Evolutionary conservation across 2,113 vertebrate genomes (phyloP), one percentile per base, ranked within the genome.

Genomic region (Ophiodon elongatus): DNA sequence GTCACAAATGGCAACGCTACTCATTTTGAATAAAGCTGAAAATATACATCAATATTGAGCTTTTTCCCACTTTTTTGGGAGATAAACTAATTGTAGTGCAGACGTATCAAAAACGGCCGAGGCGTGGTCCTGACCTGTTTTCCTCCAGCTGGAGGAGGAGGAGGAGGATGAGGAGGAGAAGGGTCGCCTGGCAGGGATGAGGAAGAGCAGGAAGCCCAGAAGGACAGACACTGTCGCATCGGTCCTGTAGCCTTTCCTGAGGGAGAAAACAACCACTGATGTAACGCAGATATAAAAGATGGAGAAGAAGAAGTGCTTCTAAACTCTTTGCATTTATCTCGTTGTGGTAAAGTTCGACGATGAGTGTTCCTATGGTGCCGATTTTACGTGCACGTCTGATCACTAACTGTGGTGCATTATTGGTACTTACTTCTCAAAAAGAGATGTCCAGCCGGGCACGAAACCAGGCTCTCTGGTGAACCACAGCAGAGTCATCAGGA

Each of bases 381-480:
- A 59, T 41, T 10, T n/a, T 7, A n/a, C 4, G 43, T 35, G 8
- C 4, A 13, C 8, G 29, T 45, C 15, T 45, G 43, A 76, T 21
- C 27, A 56, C 2, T 2, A 6, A 57, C 13, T 27, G 68, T 21
- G 15, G 2, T 15, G 60, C 43, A 70, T 74, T 57, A 89, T 90
- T 91, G 25, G 6, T 8, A 35, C 88, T 83, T 94, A 98, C 98
- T 97, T 98, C 93, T 98, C 96, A 94, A 99, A 99, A 60, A 99
- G 96, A 2, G 97, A 98, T 9, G 98, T 98, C 98, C 98, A 99
- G n/a, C 98, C 98, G 0, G 97, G 97, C 33, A 99, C 97, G 71
- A 99, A 99, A 29, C 98, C 98, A 0, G 98, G 98, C 86, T 99
- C 98, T 84, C 98, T 95, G 66, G 97, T 98, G 94, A 99, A 99